Percentiles rank a stretch among this genome's conserved stretches.
Evolutionary conservation across 1,140 invertebrate genomes (phyloP).

Genomic region (Cataglyphis hispanica): DNA sequence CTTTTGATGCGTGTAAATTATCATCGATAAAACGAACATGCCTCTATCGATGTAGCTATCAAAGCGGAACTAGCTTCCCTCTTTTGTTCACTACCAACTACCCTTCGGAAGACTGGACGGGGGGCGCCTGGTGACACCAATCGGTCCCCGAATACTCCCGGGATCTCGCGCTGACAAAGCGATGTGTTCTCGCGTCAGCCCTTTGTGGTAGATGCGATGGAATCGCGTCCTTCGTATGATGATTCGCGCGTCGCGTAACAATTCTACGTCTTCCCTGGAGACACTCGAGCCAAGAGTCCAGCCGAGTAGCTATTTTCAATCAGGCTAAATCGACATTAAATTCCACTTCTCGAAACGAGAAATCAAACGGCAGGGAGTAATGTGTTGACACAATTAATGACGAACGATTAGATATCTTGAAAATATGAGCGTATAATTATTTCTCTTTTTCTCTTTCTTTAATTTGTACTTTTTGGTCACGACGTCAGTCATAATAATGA

Average conservation of each 20-base stretch:
- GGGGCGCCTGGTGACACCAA: slow-evolving; percentile 46
- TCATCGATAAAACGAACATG: neutral
- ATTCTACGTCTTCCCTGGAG: slow-evolving; percentile 9
- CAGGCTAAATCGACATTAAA: neutral
- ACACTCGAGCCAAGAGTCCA: neutral
- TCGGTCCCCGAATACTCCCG: slow-evolving; percentile 53
- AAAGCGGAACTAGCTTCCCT: slow-evolving; percentile 39
- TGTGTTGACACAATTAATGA: neutral
- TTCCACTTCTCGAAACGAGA: neutral
- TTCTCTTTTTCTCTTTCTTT: neutral
- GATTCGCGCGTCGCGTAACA: slow-evolving; percentile 22
- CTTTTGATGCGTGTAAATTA: neutral
- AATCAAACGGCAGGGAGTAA: neutral
- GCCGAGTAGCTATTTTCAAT: slow-evolving; percentile 15
- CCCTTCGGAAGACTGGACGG: slow-evolving; percentile 36
- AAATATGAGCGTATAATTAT: neutral
- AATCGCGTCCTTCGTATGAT: neutral
- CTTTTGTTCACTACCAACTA: slow-evolving; percentile 32
- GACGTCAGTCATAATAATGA: neutral
- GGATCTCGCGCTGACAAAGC: slow-evolving; percentile 57
- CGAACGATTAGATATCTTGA: neutral
- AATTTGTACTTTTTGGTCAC: neutral
- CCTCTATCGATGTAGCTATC: slow-evolving; percentile 20
- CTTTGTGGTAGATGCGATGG: slow-evolving; percentile 42
- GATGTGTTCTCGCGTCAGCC: slow-evolving; percentile 61